Evolutionary conservation across 2,888 invertebrate genomes (phyloP), one percentile per base, ranked within the genome.

Genomic region (Amphipoea lucens): DNA sequence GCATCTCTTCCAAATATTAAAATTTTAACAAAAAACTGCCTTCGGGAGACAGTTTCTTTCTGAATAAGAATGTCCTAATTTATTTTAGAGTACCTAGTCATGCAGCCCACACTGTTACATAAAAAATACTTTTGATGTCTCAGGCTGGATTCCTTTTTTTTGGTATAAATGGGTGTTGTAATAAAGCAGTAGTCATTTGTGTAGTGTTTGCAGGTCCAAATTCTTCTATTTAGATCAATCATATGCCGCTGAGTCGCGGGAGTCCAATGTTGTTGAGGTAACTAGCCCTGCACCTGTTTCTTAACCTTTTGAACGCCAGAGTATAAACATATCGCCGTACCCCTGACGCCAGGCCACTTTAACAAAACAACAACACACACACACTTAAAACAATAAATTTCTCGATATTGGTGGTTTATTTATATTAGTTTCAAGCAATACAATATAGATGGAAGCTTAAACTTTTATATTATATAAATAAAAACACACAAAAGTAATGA

Each of bases 1-100:
- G 3, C 45, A 12, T 48, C 45, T 48, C 45, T 48, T 48, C 45
- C 45, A 48, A 48, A 48, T 48, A 48, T 48, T 48, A 12, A 48
- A 45, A 48, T 48, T 48, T 48, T 48, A 12, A 48, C 45, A 48
- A 48, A 48, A 48, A 48, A 48, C 45, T 66, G 81, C 63, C 68
- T 76, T 78, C 62, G 73, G 69, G 66, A 81, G 71, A 75, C 79
- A 68, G 65, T 62, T 68, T 74, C 79, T 79, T 79, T 84, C 74
- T 81, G 74, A 84, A 82, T 80, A 67, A 67, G 73, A 79, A 88
- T 81, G 70, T 75, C 63, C 67, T 82, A 75, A 79, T 82, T 89
- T 83, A 78, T 81, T 81, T 62, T 67, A 63, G 45, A 69, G 60
- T 65, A 73, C 20, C 29, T 69, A 73, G 63, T 70, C 60, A 57